These are phyloP conservation scores for Indicator maculatus DNA, from an alignment of 2,113 vertebrate species.

Conservation along the genomic window DNA sequence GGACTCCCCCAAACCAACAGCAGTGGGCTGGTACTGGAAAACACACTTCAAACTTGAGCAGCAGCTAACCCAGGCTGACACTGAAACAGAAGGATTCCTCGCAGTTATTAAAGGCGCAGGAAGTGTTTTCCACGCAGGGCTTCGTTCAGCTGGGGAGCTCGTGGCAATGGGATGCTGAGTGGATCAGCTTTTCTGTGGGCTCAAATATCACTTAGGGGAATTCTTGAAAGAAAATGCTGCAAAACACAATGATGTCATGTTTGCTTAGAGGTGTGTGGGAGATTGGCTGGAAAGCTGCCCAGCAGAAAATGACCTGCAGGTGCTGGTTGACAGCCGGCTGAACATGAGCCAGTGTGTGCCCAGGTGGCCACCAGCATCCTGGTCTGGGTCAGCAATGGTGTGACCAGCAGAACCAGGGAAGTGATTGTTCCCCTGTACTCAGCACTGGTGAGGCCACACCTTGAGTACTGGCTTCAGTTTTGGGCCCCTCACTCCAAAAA, in stretches of 20 bases:
- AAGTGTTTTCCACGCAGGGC: background rate
- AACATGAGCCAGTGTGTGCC: too few relatives aligned
- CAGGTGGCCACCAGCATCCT: too few relatives aligned
- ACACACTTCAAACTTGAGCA: background rate
- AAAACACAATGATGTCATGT: background rate
- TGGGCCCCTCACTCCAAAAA: too few relatives aligned
- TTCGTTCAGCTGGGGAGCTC: background rate
- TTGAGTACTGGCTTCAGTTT: too few relatives aligned
- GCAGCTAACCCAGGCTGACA: background rate
- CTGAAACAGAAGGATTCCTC: background rate
- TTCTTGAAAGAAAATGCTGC: background rate
- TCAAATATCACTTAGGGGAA: background rate
- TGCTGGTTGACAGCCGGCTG: too few relatives aligned
- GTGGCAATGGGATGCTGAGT: rapidly evolving
- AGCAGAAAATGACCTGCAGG: too few relatives aligned
- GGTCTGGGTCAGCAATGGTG: too few relatives aligned
- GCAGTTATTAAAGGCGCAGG: background rate
- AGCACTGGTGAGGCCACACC: too few relatives aligned
- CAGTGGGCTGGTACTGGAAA: background rate
- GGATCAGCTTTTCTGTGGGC: too few relatives aligned
- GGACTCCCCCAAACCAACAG: background rate
- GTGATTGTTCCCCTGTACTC: too few relatives aligned
- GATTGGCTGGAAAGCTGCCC: too few relatives aligned
- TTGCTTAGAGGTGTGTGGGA: background rate
- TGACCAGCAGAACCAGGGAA: too few relatives aligned